Conservation (phyloP, 2,888 invertebrate genomes). For the Cotesia congregata region DNA sequence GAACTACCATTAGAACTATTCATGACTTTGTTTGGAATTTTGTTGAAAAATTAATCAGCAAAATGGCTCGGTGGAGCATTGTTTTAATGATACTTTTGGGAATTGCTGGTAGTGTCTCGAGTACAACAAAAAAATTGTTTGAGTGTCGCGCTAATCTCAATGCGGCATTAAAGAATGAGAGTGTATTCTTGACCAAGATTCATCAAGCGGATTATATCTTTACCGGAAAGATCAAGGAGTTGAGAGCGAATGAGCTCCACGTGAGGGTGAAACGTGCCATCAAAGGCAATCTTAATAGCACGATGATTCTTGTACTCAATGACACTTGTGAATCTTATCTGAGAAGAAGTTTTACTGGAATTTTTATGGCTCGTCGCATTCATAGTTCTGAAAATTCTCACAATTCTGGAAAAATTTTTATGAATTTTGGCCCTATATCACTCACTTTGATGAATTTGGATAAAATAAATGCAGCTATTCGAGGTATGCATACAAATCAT, state of each 20-base stretch:
- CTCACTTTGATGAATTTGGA: constrained; percentile 69
- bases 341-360: constrained; percentile 65
- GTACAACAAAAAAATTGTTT: constrained; percentile 60
- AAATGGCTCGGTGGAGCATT: constrained; percentile 26
- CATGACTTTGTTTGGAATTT: background rate
- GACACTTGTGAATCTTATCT: constrained; percentile 63
- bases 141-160: constrained; percentile 65
- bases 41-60: background rate
- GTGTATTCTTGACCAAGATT: constrained; percentile 59
- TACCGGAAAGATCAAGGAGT: constrained; percentile 66
- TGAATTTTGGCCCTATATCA: constrained; percentile 67
- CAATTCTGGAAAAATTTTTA: constrained; percentile 55
- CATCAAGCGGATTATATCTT: constrained; percentile 64
- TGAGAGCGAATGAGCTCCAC: constrained; percentile 53
- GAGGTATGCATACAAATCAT: constrained; percentile 57
- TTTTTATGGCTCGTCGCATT: constrained; percentile 61
- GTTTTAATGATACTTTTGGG: constrained; percentile 42
- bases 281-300: constrained; percentile 60
- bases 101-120: constrained; percentile 43
- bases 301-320: constrained; percentile 59
- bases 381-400: constrained; percentile 40
- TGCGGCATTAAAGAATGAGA: constrained; percentile 61
- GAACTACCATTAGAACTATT: background rate
- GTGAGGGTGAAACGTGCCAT: constrained; percentile 65
- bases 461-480: constrained; percentile 67